Evolutionary conservation across 2,113 vertebrate species (phyloP).

Genomic region (Notarius quadriscutis): DNA sequence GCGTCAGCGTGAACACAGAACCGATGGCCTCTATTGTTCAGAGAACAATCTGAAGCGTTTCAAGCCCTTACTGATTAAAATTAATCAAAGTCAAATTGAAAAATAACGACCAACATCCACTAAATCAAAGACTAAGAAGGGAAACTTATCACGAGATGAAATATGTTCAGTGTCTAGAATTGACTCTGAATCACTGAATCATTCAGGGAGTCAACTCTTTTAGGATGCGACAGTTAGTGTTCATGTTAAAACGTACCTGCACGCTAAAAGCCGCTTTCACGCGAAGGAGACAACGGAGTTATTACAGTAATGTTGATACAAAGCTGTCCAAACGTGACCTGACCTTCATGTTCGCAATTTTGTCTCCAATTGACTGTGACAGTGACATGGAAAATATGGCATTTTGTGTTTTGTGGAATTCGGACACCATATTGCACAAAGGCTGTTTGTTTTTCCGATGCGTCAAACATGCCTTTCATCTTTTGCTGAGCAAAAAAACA

Average conservation of each 20-base stretch:
- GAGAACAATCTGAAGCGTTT: neutral
- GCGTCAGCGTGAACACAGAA: neutral
- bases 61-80: neutral
- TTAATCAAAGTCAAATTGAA: neutral
- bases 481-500: conserved; percentile 46
- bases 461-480: conserved; percentile 52
- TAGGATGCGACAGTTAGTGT: neutral
- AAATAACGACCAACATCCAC: neutral
- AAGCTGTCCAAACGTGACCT: neutral
- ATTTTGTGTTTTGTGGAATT: conserved; percentile 26
- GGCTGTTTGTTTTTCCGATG: conserved; percentile 49
- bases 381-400: conserved; percentile 19
- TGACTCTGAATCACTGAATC: neutral
- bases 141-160: neutral
- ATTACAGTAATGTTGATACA: no score
- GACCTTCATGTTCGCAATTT: neutral
- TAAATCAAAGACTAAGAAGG: no score
- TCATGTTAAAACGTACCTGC: neutral
- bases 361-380: neutral
- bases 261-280: neutral
- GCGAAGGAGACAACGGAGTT: neutral
- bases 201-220: neutral
- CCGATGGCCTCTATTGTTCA: neutral
- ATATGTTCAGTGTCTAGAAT: neutral
- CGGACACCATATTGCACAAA: conserved; percentile 31